phyloP scores from a whole-genome alignment of 2,888 invertebrate genomes.

The Cancer borealis region DNA sequence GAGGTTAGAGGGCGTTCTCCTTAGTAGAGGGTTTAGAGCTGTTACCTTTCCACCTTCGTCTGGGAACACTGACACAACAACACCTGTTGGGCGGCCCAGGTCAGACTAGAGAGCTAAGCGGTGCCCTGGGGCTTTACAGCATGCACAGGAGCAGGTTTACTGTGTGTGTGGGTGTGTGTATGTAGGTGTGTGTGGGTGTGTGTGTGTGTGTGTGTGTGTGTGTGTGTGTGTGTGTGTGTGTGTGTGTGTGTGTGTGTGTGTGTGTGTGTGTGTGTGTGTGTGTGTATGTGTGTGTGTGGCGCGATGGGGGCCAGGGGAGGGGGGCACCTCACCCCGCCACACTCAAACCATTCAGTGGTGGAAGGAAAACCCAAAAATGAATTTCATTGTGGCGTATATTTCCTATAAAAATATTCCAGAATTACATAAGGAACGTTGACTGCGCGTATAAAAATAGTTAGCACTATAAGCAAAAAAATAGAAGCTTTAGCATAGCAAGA shows the following conservation, averaged over 20 bases:
- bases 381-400: constrained; percentile 76
- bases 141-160: constrained; percentile 51
- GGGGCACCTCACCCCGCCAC: constrained; percentile 18
- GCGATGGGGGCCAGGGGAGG: constrained; percentile 27
- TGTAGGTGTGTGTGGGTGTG: neutral
- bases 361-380: constrained; percentile 63
- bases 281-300: neutral
- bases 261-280: no score
- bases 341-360: constrained; percentile 50
- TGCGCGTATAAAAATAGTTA: constrained; percentile 76
- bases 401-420: constrained; percentile 77
- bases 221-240: neutral
- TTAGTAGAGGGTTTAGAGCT: constrained; percentile 42
- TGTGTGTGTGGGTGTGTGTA: neutral
- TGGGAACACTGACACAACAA: neutral
- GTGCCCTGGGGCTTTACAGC: constrained; percentile 43
- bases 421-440: constrained; percentile 73
- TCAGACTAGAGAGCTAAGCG: constrained; percentile 58
- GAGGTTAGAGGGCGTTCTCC: constrained; percentile 76
- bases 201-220: no score
- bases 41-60: constrained; percentile 75
- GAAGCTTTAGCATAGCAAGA: constrained; percentile 73
- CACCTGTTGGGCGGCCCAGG: neutral
- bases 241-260: neutral
- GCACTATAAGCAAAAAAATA: constrained; percentile 76